phyloP scores from a whole-genome alignment of 2,113 vertebrate species.

The Condylura cristata region DNA sequence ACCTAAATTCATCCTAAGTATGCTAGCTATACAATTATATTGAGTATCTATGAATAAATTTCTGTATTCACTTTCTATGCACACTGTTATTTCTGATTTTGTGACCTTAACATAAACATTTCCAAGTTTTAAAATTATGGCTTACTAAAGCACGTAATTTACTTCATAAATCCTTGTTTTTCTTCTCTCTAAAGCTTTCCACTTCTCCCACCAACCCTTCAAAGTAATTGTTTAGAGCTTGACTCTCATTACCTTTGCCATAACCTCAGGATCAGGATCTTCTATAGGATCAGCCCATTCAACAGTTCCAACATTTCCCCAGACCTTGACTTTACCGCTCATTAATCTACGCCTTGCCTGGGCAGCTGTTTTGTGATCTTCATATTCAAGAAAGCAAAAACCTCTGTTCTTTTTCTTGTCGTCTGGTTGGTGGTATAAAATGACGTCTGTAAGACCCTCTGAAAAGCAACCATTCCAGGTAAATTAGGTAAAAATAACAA shows the following conservation, averaged over 20 bases:
- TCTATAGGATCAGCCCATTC: constrained; percentile 99
- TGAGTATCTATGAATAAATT: neutral
- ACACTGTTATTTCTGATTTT: neutral
- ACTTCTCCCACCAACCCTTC: neutral
- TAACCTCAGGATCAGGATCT: constrained; percentile 98
- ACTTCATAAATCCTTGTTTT: neutral
- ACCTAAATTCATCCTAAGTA: neutral
- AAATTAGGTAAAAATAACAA: constrained; percentile 53
- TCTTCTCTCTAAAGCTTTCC: neutral
- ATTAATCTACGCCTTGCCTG: constrained; percentile 97
- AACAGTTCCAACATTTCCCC: constrained; percentile 98
- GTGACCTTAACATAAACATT: neutral
- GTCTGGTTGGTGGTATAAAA: constrained; percentile 98
- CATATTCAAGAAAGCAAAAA: constrained; percentile 99
- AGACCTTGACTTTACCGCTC: constrained; percentile 99
- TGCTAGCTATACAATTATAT: neutral
- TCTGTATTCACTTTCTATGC: neutral
- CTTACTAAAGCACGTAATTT: neutral
- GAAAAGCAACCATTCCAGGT: constrained; percentile 75
- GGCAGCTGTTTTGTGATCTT: constrained; percentile 99
- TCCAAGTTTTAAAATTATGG: neutral
- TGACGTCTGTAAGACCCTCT: constrained; percentile 99
- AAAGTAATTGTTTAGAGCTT: constrained; percentile 14
- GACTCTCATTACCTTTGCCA: constrained; percentile 94
- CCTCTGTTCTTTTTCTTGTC: constrained; percentile 99